Evolutionary conservation across 2,888 invertebrate genomes (phyloP).

Genomic region (Thera obeliscata): DNA sequence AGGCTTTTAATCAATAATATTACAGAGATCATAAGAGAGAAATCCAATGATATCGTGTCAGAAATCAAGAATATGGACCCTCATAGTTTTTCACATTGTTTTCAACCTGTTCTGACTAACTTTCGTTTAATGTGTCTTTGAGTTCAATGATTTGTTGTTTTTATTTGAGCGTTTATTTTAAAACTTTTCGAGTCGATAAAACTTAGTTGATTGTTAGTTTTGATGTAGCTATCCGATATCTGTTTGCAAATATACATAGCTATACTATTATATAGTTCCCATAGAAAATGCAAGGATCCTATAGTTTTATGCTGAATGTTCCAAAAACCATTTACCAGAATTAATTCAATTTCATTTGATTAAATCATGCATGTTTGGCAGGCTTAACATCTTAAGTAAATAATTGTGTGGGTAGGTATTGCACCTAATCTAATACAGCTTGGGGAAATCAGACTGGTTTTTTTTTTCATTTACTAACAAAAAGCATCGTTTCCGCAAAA

Average conservation of each 20-base stretch:
- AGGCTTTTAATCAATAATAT: not conserved
- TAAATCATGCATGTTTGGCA: not conserved
- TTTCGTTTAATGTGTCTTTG: not conserved
- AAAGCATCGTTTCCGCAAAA: not conserved
- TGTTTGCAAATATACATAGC: constrained; percentile 17
- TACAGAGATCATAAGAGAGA: not conserved
- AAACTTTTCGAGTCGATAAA: constrained; percentile 26
- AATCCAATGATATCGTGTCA: too few relatives aligned
- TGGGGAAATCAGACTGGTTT: not conserved
- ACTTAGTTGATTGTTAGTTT: constrained; percentile 20
- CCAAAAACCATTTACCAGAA: not conserved
- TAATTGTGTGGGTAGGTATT: not conserved
- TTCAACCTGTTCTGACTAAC: too few relatives aligned
- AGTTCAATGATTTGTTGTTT: too few relatives aligned
- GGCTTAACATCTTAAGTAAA: not conserved
- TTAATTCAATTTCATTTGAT: not conserved
- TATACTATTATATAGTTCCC: constrained; percentile 4
- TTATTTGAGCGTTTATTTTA: not conserved
- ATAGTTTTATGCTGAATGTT: constrained; percentile 6
- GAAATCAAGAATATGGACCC: too few relatives aligned
- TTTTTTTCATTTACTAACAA: not conserved
- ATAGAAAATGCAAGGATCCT: constrained; percentile 3
- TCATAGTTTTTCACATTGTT: too few relatives aligned
- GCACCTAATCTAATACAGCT: not conserved
- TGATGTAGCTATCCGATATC: constrained; percentile 25